Evolutionary conservation across 2,888 invertebrate genomes (phyloP).

Genomic region (Lepidocyrtinus sp.): DNA sequence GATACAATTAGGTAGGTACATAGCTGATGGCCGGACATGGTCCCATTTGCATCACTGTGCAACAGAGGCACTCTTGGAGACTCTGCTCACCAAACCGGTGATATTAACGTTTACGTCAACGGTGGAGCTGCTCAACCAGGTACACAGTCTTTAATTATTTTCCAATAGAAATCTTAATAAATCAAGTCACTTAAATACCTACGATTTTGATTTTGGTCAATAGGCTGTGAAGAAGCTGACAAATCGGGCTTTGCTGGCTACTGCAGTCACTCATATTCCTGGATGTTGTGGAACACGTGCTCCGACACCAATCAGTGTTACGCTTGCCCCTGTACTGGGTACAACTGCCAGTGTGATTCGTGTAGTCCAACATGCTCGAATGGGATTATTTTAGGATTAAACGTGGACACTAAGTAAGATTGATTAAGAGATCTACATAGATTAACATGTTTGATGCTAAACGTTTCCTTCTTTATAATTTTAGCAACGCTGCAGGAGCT

Average conservation of each 20-base stretch:
- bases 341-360: slow-evolving; percentile 46
- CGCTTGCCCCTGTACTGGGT: slow-evolving; percentile 58
- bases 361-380: slow-evolving; percentile 37
- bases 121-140: slow-evolving; percentile 62
- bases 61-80: slow-evolving; percentile 56
- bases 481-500: slow-evolving; percentile 25
- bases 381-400: slow-evolving; percentile 42
- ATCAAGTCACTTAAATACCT: not conserved
- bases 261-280: slow-evolving; percentile 62
- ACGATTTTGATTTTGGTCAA: not conserved
- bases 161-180: not conserved
- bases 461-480: no score
- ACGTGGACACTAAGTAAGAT: slow-evolving; percentile 25
- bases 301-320: slow-evolving; percentile 20
- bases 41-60: no score
- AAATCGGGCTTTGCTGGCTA: slow-evolving; percentile 44
- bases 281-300: slow-evolving; percentile 43
- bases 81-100: slow-evolving; percentile 48
- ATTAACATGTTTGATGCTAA: no score
- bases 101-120: slow-evolving; percentile 61
- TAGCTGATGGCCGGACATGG: no score
- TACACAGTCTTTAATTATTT: not conserved
- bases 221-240: slow-evolving; percentile 54
- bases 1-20: no score
- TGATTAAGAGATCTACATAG: no score